Percentiles rank a stretch among this genome's conserved stretches.
Conservation (phyloP, 1,140 invertebrate genomes). For the Atta cephalotes region DNA sequence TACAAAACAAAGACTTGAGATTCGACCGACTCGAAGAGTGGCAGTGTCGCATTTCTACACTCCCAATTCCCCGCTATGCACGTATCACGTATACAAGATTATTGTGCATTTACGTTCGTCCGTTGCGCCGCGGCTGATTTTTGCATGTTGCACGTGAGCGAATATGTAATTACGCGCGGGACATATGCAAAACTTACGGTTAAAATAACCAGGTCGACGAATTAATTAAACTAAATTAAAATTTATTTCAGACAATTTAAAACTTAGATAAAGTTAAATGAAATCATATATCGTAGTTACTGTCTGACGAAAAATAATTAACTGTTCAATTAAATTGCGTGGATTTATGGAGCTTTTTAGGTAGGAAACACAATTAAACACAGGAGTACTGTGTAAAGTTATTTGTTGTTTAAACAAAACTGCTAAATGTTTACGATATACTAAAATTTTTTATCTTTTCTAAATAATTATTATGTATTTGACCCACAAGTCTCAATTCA, state of each 20-base stretch:
- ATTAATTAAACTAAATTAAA: background rate
- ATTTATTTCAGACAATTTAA: background rate
- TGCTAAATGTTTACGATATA: no score
- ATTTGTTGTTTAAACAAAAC: no score
- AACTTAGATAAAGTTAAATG: background rate
- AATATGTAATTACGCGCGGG: background rate
- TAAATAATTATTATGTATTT: no score
- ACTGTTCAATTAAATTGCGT: background rate
- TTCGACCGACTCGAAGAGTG: slow-evolving; percentile 22
- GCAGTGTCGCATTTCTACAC: slow-evolving; percentile 28
- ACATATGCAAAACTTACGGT: background rate
- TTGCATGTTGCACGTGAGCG: background rate
- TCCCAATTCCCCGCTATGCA: slow-evolving; percentile 29
- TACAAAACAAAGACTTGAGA: slow-evolving; percentile 48
- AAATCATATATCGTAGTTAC: background rate
- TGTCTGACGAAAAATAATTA: background rate
- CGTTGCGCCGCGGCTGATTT: no score
- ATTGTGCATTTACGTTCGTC: slow-evolving; percentile 14
- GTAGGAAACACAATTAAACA: no score
- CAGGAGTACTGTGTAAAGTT: no score
- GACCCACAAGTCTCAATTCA: no score
- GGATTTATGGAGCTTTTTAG: background rate
- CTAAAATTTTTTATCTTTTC: no score
- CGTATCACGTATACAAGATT: slow-evolving; percentile 14
- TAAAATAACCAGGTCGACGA: background rate